Evolutionary conservation across 2,888 invertebrate genomes (phyloP).

Genomic region (Acleris holmiana): DNA sequence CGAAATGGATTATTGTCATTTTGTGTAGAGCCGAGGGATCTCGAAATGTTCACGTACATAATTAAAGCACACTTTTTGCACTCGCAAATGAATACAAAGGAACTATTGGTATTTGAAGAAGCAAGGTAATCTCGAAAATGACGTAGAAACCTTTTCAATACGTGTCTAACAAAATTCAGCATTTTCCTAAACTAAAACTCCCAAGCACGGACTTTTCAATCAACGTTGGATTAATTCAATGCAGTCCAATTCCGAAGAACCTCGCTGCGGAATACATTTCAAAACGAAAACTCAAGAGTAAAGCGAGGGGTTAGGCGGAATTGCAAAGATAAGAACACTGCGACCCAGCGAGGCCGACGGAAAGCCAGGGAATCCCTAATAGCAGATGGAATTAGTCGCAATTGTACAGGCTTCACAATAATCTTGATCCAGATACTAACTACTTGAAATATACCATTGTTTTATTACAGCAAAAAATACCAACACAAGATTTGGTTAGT

Average conservation of each 20-base stretch:
- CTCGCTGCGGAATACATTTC: slow-evolving; percentile 57
- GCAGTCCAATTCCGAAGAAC: slow-evolving; percentile 60
- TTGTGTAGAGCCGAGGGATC: slow-evolving; percentile 20
- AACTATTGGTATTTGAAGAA: slow-evolving; percentile 22
- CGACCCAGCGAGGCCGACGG: slow-evolving; percentile 54
- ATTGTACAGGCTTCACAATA: slow-evolving; percentile 55
- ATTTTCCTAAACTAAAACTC: slow-evolving; percentile 27
- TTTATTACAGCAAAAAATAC: too few relatives aligned
- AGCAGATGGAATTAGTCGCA: slow-evolving; percentile 63
- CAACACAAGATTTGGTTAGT: neutral
- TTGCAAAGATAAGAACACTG: slow-evolving; percentile 56
- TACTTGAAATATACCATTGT: slow-evolving; percentile 52
- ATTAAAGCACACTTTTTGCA: slow-evolving; percentile 15
- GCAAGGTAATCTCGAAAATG: slow-evolving; percentile 11
- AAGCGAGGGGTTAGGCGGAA: slow-evolving; percentile 53
- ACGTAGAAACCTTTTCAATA: slow-evolving; percentile 3
- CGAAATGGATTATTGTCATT: slow-evolving; percentile 35
- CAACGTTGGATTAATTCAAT: slow-evolving; percentile 64
- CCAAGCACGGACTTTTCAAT: slow-evolving; percentile 62
- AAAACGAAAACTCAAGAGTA: slow-evolving; percentile 52
- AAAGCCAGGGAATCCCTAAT: slow-evolving; percentile 49
- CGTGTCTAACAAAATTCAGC: slow-evolving; percentile 7
- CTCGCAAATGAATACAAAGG: slow-evolving; percentile 2
- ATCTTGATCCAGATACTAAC: slow-evolving; percentile 52
- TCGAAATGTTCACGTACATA: slow-evolving; percentile 17